These are phyloP conservation scores for Spheniscus humboldti DNA, from an alignment of 2,797 vertebrate species.

Conservation along the genomic window DNA sequence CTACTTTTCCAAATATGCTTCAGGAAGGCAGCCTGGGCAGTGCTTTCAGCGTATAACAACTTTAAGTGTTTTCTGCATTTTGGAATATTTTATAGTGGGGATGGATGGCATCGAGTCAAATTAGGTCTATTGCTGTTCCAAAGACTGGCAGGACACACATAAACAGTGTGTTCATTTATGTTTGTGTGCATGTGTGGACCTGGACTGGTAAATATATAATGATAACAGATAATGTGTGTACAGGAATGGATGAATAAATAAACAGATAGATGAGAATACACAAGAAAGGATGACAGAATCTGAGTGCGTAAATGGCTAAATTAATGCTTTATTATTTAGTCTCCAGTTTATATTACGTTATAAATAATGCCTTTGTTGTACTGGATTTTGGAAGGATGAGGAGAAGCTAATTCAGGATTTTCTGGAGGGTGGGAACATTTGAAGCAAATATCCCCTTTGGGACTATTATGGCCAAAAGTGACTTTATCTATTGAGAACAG, in stretches of 20 bases:
- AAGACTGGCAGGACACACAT: background rate
- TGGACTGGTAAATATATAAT: background rate
- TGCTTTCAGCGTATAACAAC: background rate
- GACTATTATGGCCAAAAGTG: background rate
- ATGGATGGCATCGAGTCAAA: background rate
- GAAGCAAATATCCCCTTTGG: background rate
- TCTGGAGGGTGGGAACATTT: background rate
- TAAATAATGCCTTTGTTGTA: conserved; percentile 1
- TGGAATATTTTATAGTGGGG: background rate
- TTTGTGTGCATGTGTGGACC: background rate
- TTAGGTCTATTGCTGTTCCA: background rate
- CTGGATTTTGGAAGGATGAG: background rate
- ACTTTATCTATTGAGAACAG: background rate
- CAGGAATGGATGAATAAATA: background rate
- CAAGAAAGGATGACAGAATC: background rate
- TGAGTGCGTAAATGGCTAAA: accelerated
- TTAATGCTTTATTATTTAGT: background rate
- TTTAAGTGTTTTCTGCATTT: background rate
- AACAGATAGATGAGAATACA: background rate
- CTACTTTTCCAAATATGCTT: background rate
- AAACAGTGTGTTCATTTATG: too few relatives aligned
- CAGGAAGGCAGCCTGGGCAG: background rate
- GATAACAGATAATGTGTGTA: background rate
- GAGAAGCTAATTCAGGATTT: background rate
- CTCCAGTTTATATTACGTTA: background rate